Evolutionary conservation across 2,888 invertebrate species (phyloP), one percentile per base, ranked within the genome.

Genomic region (Ryuthela nishihirai): DNA sequence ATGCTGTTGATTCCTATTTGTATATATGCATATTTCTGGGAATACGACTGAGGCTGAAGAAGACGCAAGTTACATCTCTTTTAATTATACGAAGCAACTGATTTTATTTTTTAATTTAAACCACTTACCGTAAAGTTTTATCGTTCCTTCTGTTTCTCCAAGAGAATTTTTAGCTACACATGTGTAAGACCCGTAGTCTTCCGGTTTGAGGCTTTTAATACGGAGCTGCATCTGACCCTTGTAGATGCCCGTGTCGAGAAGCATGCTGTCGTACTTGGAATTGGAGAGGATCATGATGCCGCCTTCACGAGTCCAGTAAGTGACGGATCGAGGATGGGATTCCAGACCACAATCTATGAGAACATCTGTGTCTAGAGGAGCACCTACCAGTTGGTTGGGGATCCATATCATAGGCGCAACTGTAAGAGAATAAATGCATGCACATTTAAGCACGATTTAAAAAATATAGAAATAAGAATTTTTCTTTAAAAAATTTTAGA

Each of bases 341-440:
- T 93, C 93, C 21, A 91, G 88, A 75, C 90, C 88, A 74, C 93
- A 93, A 79, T 92, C 91, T 71, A 93, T 85, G 41, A 89, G 88
- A 65, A 91, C 91, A 78, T 91, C 89, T 44, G 90, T 90, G 64
- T 89, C 88, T 56, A 87, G 83, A 56, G 91, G 91, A 32, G 91
- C 91, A 2, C 92, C 91, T 62, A 93, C 90, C 75, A 92, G 80
- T 78, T 92, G 91, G 80, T 91, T 92, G 49, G 90, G 90, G 65
- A 92, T 90, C 87, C 88, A 91, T 73, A 92, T 91, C 88, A 91
- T 89, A 44, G 92, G 92, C 0, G 88, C 87, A 78, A 92, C 92
- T 92, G 78, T 24, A 78, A 42, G 7, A 17, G 9, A 17, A 9
- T 20, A 29, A 12, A 29, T 12, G 29, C 7, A n/a, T n/a, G n/a